Base-by-base conservation (phyloP, 2,888 invertebrate species). In the Thecocarcelia acutangulata region DNA sequence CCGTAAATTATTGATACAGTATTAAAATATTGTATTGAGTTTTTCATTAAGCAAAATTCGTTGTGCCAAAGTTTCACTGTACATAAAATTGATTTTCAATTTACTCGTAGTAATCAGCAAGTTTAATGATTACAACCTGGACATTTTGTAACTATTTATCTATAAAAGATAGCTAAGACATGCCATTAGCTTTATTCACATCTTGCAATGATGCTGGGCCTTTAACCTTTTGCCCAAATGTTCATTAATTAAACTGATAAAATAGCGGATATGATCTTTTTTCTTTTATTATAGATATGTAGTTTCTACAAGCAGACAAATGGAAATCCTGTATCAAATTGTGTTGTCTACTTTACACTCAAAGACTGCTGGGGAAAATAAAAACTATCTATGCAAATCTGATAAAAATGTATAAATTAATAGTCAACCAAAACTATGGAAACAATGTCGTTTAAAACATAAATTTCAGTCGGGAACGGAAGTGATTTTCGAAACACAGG, bases 401-500 rank as follows among this genome's bases (percentile, higher is more conserved):
- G 33, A 42, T 42, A n/a, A 44, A 24, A 63, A 44, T 63, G 11
- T n/a, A 68, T 17, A 12, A 40, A 74, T 46, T 56, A 74, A 61
- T 64, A 48, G n/a, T 33, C 28, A 44, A 37, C 50, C 33, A 68
- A 42, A 15, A 33, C n/a, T 58, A 58, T 12, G 28, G 15, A n/a
- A 2, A n/a, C 50, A 46, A 15, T 46, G n/a, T 40, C 21, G 13
- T 21, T n/a, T 42, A 19, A 48, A 46, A 13, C 17, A 17, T 8
- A 58, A 0, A 52, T 19, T 3, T 33, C 24, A 44, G 15, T 19
- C 44, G 24, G 28, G n/a, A 78, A 75, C 64, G 82, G 82, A 82
- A 78, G 75, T 78, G 74, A 82, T 75, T 82, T 82, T 61, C 69
- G 54, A 66, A 78, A 75, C 17, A 66, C 78, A 78, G 82, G 74